Evolutionary conservation across 2,888 invertebrate species (phyloP).

Genomic region (Cremastobaeus sp.): DNA sequence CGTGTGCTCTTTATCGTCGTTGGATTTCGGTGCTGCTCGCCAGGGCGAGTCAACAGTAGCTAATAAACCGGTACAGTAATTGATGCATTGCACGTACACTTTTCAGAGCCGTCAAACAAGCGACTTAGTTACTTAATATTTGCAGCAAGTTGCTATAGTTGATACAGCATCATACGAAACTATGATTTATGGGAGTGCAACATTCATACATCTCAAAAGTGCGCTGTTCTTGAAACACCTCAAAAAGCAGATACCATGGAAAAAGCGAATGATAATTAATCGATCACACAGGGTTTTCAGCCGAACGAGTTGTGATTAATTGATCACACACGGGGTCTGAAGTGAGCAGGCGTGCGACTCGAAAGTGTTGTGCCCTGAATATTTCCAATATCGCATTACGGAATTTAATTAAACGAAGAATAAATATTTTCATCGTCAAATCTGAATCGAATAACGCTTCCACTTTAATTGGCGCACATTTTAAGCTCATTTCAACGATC

Average conservation of each 20-base stretch:
- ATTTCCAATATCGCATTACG: not conserved
- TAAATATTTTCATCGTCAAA: constrained; percentile 12
- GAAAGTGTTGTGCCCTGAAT: not conserved
- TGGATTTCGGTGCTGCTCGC: constrained; percentile 33
- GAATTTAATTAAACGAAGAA: not conserved
- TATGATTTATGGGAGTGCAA: constrained; percentile 35
- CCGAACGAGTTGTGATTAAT: too few species aligned
- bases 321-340: too few species aligned
- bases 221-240: too few species aligned
- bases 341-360: too few species aligned
- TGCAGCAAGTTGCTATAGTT: constrained; percentile 23
- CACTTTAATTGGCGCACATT: constrained; percentile 39
- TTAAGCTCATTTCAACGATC: constrained; percentile 39
- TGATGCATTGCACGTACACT: constrained; percentile 37
- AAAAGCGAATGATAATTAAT: too few species aligned
- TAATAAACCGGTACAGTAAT: constrained; percentile 49
- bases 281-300: too few species aligned
- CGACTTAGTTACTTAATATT: constrained; percentile 19
- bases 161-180: constrained; percentile 14
- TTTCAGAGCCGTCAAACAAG: constrained; percentile 38
- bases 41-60: constrained; percentile 35
- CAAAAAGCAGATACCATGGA: too few species aligned
- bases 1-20: constrained; percentile 27
- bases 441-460: constrained; percentile 7
- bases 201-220: too few species aligned